phyloP scores from a whole-genome alignment of 2,888 invertebrate species.

The Drosophila meridionalis region DNA sequence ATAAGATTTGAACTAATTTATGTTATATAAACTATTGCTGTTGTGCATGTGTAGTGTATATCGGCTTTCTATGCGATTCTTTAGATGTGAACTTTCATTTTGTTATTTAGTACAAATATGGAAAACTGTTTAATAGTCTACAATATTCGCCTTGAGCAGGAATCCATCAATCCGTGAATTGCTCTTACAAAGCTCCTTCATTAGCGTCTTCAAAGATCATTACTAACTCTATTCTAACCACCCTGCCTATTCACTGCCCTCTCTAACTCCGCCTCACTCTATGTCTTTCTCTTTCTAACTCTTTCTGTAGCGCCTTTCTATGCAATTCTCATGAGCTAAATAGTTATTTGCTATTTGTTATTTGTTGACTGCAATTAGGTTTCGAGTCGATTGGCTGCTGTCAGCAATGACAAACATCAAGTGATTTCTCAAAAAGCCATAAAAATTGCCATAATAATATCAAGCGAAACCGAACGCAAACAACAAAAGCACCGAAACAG shows the following conservation, averaged over 20 bases:
- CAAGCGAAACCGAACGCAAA: slow-evolving; percentile 1
- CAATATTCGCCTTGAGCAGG: no score
- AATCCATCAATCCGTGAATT: no score
- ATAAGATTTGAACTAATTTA: no score
- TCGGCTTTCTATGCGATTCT: no score
- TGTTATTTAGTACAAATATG: no score
- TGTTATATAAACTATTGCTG: no score
- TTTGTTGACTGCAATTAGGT: slow-evolving; percentile 29
- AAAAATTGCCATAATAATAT: slow-evolving; percentile 33
- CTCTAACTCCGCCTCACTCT: not conserved
- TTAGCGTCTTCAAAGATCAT: no score
- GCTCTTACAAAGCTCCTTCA: no score
- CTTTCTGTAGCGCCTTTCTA: not conserved
- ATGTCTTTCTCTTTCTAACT: no score
- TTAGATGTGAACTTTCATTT: no score
- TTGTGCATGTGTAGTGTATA: no score
- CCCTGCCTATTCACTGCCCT: not conserved
- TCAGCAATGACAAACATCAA: slow-evolving; percentile 29
- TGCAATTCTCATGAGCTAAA: not conserved
- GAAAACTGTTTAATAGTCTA: no score
- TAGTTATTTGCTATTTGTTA: not conserved
- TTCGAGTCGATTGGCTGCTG: slow-evolving; percentile 27
- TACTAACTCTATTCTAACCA: not conserved
- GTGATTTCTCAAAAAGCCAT: slow-evolving; percentile 32
- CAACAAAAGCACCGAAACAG: slow-evolving; percentile 25